Base-by-base conservation (phyloP, 1,140 invertebrate genomes). In the Cotesia chilonis region DNA sequence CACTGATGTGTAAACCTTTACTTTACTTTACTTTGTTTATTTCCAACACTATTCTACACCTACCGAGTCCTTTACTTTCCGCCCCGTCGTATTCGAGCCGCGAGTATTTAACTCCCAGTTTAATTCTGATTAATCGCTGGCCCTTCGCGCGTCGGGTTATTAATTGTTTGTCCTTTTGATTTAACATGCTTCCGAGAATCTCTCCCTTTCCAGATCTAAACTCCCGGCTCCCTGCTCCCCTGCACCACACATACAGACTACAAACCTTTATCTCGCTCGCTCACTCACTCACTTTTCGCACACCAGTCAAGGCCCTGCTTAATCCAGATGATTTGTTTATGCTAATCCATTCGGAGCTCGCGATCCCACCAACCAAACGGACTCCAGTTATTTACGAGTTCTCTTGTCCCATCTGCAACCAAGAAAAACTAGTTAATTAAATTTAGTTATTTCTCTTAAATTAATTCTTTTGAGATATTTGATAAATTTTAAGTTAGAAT, bases 81-180 rank as follows among this genome's bases (percentile, higher is more conserved):
- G 5, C 38, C 47, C 67, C 17, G 51, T 67, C 66, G 41, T 47
- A 47, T 47, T 2, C 41, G 28, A 28, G 28, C 41, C 68, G 65
- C 73, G 77, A 79, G 78, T 77, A 80, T 81, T 82, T 82, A 82
- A 82, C 82, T 78, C 77, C 76, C 79, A 79, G 80, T 83, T 84
- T 81, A 82, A 83, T 81, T 83, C 83, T 85, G 83, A 83, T 83
- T 83, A 82, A 83, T 83, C 79, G 80, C 73, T 76, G 72, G 73
- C 69, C 59, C 54, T 68, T 51, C 59, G 67, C 52, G 64, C 10
- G 38, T 36, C 54, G 66, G 77, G 82, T 84, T 84, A 87, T 87
- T 87, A 87, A 87, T 87, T 82, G 85, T 84, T 84, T 85, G 83
- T 84, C 81, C 83, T 83, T 85, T 84, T 83, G 83, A 86, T 85